Conservation (phyloP, 2,888 invertebrate genomes). For the Leptopilina syphax region DNA sequence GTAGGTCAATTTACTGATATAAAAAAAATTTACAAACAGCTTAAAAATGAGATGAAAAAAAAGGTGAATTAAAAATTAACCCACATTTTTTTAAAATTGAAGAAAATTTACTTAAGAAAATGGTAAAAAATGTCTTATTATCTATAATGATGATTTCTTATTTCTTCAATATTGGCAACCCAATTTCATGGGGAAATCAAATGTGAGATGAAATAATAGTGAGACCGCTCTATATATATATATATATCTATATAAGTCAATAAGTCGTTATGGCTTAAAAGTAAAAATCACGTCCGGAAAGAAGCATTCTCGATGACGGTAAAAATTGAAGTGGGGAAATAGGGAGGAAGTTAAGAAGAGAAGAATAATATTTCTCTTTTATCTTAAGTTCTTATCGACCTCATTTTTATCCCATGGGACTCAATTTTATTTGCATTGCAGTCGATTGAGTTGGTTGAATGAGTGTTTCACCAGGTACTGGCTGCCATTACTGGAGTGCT, state of each 20-base stretch:
- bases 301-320: conserved; percentile 2
- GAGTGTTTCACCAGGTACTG: conserved; percentile 28
- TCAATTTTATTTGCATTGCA: conserved; percentile 39
- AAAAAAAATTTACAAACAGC: too few relatives aligned
- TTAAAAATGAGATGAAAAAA: too few relatives aligned
- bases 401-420: conserved; percentile 35
- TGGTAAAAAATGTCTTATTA: too few relatives aligned
- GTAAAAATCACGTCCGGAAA: conserved; percentile 9
- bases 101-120: too few relatives aligned
- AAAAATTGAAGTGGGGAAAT: conserved; percentile 6
- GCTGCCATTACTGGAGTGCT: conserved; percentile 30
- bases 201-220: background rate
- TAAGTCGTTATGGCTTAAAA: conserved; percentile 18
- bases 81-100: too few relatives aligned
- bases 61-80: too few relatives aligned
- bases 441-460: conserved; percentile 33
- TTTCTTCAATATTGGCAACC: background rate
- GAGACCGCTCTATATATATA: too few relatives aligned
- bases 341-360: conserved; percentile 21
- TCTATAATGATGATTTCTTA: too few relatives aligned
- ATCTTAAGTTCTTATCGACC: conserved; percentile 38
- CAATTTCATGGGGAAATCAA: conserved; percentile 1
- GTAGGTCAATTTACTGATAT: too few relatives aligned
- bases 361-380: conserved; percentile 37
- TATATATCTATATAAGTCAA: too few relatives aligned